A percentile compares a stretch with the other conserved stretches of the same genome.
These are phyloP conservation scores for Podarcis lilfordi DNA, from an alignment of 2,797 vertebrate genomes.

Conservation along the genomic window DNA sequence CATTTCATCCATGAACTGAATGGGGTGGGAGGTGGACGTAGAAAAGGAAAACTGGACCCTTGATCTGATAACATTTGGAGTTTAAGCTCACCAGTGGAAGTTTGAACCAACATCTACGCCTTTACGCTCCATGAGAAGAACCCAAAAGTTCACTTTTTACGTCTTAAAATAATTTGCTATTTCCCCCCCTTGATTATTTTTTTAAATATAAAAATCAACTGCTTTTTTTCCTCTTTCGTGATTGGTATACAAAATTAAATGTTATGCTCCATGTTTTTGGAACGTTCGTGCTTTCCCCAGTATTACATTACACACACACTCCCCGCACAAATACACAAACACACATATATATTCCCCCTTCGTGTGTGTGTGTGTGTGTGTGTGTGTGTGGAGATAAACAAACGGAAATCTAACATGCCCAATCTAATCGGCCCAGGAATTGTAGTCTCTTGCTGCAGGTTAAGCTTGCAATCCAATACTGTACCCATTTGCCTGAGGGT, in stretches of 20 bases:
- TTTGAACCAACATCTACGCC: neutral
- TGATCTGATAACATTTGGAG: too few relatives aligned
- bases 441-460: neutral
- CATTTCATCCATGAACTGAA: neutral
- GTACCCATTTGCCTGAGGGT: too few relatives aligned
- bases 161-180: neutral
- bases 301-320: too few relatives aligned
- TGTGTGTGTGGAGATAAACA: neutral
- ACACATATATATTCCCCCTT: too few relatives aligned
- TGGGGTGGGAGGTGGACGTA: too few relatives aligned
- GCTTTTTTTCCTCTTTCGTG: neutral
- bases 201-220: neutral
- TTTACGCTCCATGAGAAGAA: neutral
- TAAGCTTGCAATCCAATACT: too few relatives aligned
- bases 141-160: neutral
- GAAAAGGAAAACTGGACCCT: too few relatives aligned
- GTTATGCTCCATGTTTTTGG: neutral
- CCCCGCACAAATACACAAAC: too few relatives aligned
- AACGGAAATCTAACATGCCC: neutral
- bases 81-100: too few relatives aligned
- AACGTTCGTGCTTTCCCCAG: neutral
- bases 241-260: neutral
- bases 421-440: neutral
- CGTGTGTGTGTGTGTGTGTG: too few relatives aligned
- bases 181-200: too few relatives aligned